Evolutionary conservation across 2,888 invertebrate species (phyloP).

Genomic region (Adineta ricciae): DNA sequence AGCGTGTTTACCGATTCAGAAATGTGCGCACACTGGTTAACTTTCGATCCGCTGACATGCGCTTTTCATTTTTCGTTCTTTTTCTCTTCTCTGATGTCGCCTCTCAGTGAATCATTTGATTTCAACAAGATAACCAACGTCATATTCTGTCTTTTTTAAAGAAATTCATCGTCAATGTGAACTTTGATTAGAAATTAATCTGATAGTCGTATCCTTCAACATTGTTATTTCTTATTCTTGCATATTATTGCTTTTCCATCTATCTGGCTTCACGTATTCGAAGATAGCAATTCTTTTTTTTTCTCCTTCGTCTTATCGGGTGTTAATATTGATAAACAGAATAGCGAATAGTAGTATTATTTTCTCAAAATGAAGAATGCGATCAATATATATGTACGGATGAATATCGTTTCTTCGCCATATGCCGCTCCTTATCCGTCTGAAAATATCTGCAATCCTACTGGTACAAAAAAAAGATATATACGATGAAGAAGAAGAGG

Average conservation of each 20-base stretch:
- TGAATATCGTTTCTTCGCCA: background rate
- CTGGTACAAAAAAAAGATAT: background rate
- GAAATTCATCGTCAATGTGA: background rate
- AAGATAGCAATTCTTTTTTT: background rate
- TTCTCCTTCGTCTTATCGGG: background rate
- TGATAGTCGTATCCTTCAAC: background rate
- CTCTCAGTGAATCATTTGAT: too few relatives aligned
- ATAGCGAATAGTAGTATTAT: background rate
- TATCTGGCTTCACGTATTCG: background rate
- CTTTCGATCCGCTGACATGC: background rate
- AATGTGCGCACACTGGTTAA: too few relatives aligned
- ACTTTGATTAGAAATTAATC: background rate
- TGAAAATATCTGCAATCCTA: background rate
- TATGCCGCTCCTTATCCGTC: background rate
- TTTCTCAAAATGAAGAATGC: background rate
- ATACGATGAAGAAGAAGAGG: background rate
- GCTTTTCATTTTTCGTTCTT: too few relatives aligned
- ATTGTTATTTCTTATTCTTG: constrained; percentile 4
- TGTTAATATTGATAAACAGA: background rate
- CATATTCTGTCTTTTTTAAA: background rate
- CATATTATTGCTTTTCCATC: background rate
- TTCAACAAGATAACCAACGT: background rate
- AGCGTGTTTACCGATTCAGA: background rate
- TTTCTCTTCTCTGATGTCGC: too few relatives aligned
- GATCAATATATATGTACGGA: background rate